These are phyloP conservation scores for Anorthoa munda DNA, from an alignment of 2,888 invertebrate genomes.

Conservation along the genomic window DNA sequence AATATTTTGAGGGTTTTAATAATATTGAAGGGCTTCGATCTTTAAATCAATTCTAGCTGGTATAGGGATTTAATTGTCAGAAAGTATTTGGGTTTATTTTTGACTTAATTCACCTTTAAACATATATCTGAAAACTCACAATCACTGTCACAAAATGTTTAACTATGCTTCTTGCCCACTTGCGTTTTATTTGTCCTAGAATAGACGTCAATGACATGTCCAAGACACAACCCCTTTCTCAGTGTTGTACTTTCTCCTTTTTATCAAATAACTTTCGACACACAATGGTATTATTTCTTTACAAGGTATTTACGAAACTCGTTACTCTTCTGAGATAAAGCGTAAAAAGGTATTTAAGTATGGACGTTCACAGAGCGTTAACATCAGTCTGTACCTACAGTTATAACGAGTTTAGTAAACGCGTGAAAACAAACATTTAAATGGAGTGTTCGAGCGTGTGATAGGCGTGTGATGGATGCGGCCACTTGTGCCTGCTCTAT, in stretches of 20 bases:
- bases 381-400: neutral
- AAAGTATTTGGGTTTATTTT: neutral
- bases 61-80: neutral
- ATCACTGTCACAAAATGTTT: neutral
- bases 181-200: neutral
- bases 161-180: too few species aligned
- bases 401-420: conserved; percentile 16
- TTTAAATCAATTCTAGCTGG: neutral
- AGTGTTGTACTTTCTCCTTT: neutral
- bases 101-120: neutral
- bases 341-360: neutral
- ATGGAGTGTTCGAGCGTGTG: conserved; percentile 51
- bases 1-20: conserved; percentile 9
- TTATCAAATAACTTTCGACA: neutral
- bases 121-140: neutral
- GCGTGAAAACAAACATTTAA: conserved; percentile 31
- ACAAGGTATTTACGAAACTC: neutral
- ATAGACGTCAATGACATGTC: neutral
- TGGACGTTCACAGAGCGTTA: neutral
- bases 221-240: neutral
- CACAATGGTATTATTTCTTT: neutral
- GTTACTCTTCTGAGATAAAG: neutral
- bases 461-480: conserved; percentile 72
- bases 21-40: neutral
- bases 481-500: conserved; percentile 64